Evolutionary conservation across 1,140 invertebrate genomes (phyloP), one percentile per base, ranked within the genome.

Genomic region (Battus philenor): DNA sequence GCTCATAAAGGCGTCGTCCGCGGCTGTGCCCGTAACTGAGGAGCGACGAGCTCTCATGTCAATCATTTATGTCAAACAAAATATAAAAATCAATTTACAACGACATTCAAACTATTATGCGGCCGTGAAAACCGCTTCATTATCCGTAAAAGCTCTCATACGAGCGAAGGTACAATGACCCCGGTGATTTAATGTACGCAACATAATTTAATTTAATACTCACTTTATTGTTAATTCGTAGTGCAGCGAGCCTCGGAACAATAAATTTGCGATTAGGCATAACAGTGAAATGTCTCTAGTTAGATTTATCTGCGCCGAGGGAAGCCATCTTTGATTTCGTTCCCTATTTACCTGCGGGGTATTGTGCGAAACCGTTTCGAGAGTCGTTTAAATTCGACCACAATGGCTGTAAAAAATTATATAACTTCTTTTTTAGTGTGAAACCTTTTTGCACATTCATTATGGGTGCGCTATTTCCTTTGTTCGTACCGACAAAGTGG

Each of bases 61-160:
- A 83, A 86, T 87, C 82, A 85, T 69, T 75, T 67, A 70, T 52
- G 85, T 86, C 85, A 87, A 86, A 87, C 85, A 86, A 86, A 86
- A 72, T 80, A 82, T 87, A 82, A 87, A 85, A 86, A 77, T 77
- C 68, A 87, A 85, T 85, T 85, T 72, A 77, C 62, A 59, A 39
- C 59, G 43, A 56, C 64, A 73, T 75, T 63, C 56, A 62, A 57
- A 54, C 59, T 54, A 79, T 80, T 79, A 78, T 77, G 68, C 41
- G 66, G 66, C 51, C 59, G 59, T 50, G 55, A 47, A 72, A 72
- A 86, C 51, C 54, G 71, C 82, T 86, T 86, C 83, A 86, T 86
- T 86, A 84, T 47, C 57, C 58, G 66, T 69, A 76, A 75, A 68
- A 67, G 62, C 47, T 51, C 63, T 61, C 44, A 55, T 57, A 54